Conservation (phyloP, 1,140 invertebrate genomes). For the Steinernema feltiae region DNA sequence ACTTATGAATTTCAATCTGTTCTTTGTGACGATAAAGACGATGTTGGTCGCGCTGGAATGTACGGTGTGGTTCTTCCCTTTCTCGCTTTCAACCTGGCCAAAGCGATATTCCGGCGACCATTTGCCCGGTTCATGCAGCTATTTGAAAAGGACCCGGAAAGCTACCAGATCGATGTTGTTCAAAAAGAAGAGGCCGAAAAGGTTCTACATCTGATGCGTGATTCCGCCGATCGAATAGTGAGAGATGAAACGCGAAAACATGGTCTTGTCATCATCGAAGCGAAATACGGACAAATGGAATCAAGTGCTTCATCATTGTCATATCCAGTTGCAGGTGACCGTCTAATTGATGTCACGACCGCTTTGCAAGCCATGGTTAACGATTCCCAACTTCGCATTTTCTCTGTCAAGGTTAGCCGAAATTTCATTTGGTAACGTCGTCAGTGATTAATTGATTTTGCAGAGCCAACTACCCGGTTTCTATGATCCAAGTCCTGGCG, state of each 20-base stretch:
- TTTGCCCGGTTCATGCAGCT: constrained; percentile 30
- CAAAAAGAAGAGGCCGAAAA: constrained; percentile 43
- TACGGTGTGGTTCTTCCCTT: constrained; percentile 46
- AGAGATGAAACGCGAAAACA: constrained; percentile 73
- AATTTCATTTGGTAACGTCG: not conserved
- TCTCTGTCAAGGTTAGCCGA: constrained; percentile 73
- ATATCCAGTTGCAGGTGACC: constrained; percentile 58
- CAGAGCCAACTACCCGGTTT: constrained; percentile 90
- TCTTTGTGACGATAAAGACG: constrained; percentile 51
- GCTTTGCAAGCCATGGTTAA: constrained; percentile 86
- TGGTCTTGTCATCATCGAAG: constrained; percentile 74
- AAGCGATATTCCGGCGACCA: constrained; percentile 41
- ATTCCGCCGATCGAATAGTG: constrained; percentile 60
- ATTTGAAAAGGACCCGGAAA: constrained; percentile 45
- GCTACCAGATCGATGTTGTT: constrained; percentile 38
- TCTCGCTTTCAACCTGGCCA: constrained; percentile 29
- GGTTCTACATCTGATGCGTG: constrained; percentile 71
- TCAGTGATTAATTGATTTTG: constrained; percentile 49
- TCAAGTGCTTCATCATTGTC: not conserved
- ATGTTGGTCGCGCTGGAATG: constrained; percentile 39
- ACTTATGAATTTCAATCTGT: constrained; percentile 49
- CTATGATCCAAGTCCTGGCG: constrained; percentile 87
- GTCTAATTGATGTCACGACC: constrained; percentile 82
- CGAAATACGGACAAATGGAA: constrained; percentile 66
- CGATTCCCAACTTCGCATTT: constrained; percentile 76